A percentile compares a stretch with the other conserved stretches of the same genome.
Conservation (phyloP, 2,888 invertebrate genomes). For the Leucania comma region DNA sequence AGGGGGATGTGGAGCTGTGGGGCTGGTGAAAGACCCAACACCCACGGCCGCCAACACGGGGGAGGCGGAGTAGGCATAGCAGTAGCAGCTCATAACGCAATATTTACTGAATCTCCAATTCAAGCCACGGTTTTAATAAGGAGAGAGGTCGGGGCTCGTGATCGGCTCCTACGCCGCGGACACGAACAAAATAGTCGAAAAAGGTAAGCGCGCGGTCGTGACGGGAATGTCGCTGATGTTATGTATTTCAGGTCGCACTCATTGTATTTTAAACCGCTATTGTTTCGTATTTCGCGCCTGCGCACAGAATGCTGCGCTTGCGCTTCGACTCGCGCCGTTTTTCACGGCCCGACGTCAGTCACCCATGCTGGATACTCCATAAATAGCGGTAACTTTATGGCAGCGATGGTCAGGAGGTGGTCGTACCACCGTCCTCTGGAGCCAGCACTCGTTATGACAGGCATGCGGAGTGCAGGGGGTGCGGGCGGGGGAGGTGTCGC, state of each 20-base stretch:
- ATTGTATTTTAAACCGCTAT: slow-evolving; percentile 90
- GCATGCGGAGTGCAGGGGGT: neutral
- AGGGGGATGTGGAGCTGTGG: slow-evolving; percentile 35
- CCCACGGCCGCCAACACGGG: slow-evolving; percentile 23
- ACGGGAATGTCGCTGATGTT: slow-evolving; percentile 87
- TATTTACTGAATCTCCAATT: slow-evolving; percentile 78
- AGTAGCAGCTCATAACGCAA: slow-evolving; percentile 56
- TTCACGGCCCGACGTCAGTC: slow-evolving; percentile 70
- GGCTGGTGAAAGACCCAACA: slow-evolving; percentile 13
- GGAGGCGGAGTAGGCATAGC: slow-evolving; percentile 26
- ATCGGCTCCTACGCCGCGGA: slow-evolving; percentile 74
- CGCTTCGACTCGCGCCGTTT: slow-evolving; percentile 62
- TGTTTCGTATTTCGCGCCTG: slow-evolving; percentile 89
- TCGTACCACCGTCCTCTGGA: neutral
- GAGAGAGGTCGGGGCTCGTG: slow-evolving; percentile 79
- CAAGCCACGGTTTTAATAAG: slow-evolving; percentile 88
- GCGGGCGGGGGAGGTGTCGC: slow-evolving; percentile 50
- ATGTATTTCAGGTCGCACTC: slow-evolving; percentile 86
- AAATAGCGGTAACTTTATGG: slow-evolving; percentile 64
- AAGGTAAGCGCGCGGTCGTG: slow-evolving; percentile 87
- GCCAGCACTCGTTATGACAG: slow-evolving; percentile 7
- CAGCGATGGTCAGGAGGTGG: neutral
- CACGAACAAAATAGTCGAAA: slow-evolving; percentile 87
- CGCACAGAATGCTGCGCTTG: slow-evolving; percentile 70
- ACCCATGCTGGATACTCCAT: slow-evolving; percentile 67